Percentiles rank a stretch among this genome's conserved stretches.
Evolutionary conservation across 2,888 invertebrate genomes (phyloP).

Genomic region (Drosophila macrospina): DNA sequence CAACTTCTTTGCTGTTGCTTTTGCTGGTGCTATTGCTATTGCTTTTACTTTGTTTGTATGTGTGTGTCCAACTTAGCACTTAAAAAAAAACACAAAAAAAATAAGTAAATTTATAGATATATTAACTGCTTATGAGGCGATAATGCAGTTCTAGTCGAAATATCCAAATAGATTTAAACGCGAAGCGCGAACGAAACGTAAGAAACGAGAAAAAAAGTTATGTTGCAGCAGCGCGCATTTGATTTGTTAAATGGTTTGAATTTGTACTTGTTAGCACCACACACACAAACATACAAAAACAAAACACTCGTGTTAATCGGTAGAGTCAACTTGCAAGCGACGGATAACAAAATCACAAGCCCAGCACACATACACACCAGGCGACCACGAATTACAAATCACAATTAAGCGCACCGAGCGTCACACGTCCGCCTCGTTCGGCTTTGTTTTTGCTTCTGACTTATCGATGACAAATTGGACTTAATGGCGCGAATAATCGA

Average conservation of each 20-base stretch:
- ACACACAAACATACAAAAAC: slow-evolving; percentile 16
- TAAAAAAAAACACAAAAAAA: slow-evolving; percentile 43
- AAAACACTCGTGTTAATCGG: slow-evolving; percentile 34
- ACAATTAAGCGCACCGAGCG: slow-evolving; percentile 56
- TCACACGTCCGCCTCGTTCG: slow-evolving; percentile 62
- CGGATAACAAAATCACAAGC: slow-evolving; percentile 53
- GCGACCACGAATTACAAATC: slow-evolving; percentile 53
- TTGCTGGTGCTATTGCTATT: slow-evolving; percentile 36
- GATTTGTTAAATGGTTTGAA: slow-evolving; percentile 42
- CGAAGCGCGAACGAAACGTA: slow-evolving; percentile 8
- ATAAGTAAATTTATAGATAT: slow-evolving; percentile 5
- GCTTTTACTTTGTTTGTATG: slow-evolving; percentile 25
- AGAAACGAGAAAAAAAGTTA: slow-evolving; percentile 5
- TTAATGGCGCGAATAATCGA: slow-evolving; percentile 51
- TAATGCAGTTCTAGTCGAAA: neutral
- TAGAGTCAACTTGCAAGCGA: slow-evolving; percentile 33
- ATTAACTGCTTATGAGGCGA: neutral
- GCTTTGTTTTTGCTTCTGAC: slow-evolving; percentile 58
- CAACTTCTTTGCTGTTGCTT: slow-evolving; percentile 44
- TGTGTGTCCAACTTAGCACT: slow-evolving; percentile 51
- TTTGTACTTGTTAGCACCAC: slow-evolving; percentile 43
- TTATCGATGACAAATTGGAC: slow-evolving; percentile 39
- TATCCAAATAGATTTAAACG: slow-evolving; percentile 5
- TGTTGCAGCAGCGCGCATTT: slow-evolving; percentile 34
- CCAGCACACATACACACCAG: slow-evolving; percentile 42